phyloP scores from a whole-genome alignment of 1,140 invertebrate species.

The Plectus sambesii region DNA sequence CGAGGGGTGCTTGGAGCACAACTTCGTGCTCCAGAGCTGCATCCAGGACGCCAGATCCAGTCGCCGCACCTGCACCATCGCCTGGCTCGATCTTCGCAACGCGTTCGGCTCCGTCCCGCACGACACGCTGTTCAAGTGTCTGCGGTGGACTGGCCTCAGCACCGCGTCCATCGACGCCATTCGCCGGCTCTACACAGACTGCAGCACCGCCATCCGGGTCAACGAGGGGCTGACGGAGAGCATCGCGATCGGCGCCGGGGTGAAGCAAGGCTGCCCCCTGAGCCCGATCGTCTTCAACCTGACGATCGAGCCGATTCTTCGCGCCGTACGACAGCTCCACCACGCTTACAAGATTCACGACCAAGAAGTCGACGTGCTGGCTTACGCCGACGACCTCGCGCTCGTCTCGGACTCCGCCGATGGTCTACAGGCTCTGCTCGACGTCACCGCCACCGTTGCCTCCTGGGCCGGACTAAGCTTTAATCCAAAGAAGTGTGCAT shows the following conservation, averaged over 20 bases:
- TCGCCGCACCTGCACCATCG: no score
- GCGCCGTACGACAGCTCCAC: neutral
- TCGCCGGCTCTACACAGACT: constrained; percentile 5
- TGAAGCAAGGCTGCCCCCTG: constrained; percentile 47
- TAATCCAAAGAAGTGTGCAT: constrained; percentile 21
- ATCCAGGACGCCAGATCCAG: constrained; percentile 31
- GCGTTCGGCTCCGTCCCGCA: constrained; percentile 46
- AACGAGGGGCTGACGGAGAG: constrained; percentile 27
- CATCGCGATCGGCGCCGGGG: constrained; percentile 37
- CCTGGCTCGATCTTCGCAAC: constrained; percentile 33
- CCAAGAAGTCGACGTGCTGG: no score
- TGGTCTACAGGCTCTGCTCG: constrained; percentile 14
- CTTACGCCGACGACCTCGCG: constrained; percentile 22
- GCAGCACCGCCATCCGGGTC: constrained; percentile 3
- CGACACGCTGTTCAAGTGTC: constrained; percentile 14
- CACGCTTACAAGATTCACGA: no score
- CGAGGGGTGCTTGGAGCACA: constrained; percentile 46
- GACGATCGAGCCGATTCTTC: constrained; percentile 40
- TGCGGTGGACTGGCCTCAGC: constrained; percentile 14
- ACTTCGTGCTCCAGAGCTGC: constrained; percentile 36
- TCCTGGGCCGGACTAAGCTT: constrained; percentile 14
- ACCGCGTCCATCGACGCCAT: constrained; percentile 13
- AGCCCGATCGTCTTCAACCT: constrained; percentile 48
- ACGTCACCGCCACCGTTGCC: constrained; percentile 3
- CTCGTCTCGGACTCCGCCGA: neutral